These are phyloP conservation scores for Drymonia ruficornis DNA, from an alignment of 2,888 invertebrate species.

Conservation along the genomic window DNA sequence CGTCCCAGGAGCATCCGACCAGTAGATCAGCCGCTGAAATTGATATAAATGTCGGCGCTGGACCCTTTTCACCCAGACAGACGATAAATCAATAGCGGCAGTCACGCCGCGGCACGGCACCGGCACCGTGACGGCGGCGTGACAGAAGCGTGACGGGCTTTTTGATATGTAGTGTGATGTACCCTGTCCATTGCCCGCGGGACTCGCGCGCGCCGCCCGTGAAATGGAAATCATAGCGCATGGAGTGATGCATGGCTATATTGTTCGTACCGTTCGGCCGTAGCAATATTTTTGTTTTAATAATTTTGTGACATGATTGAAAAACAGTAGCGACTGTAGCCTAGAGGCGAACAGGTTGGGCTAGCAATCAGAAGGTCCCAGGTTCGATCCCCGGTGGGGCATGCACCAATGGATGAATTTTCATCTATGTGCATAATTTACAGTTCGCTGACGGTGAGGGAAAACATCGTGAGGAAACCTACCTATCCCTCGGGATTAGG, in stretches of 20 bases:
- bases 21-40: conserved; percentile 20
- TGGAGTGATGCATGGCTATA: conserved; percentile 24
- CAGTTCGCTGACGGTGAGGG: no score
- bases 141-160: conserved; percentile 16
- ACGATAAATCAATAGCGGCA: conserved; percentile 31
- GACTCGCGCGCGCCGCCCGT: conserved; percentile 24
- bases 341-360: no score
- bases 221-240: conserved; percentile 33
- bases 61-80: conserved; percentile 14
- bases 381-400: no score
- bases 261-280: conserved; percentile 18
- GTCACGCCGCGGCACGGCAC: conserved; percentile 11
- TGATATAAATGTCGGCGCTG: conserved; percentile 34
- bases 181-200: conserved; percentile 22
- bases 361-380: no score
- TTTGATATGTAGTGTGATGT: conserved; percentile 8
- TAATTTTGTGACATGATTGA: conserved; percentile 21
- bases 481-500: no score
- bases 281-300: conserved; percentile 16
- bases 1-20: conserved; percentile 18
- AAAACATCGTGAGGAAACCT: no score
- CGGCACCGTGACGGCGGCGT: conserved; percentile 22
- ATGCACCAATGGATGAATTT: no score
- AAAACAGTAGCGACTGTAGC: neutral
- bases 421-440: no score